A percentile compares a stretch with the other conserved stretches of the same genome.
Conservation (phyloP, 1,140 invertebrate species). For the Rhopalosiphum padi region DNA sequence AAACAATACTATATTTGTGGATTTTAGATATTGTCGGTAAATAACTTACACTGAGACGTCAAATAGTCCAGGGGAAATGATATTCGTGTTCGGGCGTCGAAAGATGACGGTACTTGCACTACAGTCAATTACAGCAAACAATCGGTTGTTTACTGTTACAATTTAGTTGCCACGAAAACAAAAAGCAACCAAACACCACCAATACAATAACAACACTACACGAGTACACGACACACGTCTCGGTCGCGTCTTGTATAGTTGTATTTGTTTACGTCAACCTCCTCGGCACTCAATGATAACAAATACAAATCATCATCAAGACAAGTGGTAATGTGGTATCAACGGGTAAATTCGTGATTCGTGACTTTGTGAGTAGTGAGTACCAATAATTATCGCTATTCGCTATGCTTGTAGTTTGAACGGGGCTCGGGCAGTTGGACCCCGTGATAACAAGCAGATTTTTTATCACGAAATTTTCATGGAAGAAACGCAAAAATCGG, state of each 20-base stretch:
- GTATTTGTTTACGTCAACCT: conserved; percentile 38
- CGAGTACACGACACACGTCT: too few relatives aligned
- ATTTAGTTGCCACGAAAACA: conserved; percentile 27
- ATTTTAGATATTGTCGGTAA: not conserved
- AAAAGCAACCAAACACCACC: not conserved
- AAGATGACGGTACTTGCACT: not conserved
- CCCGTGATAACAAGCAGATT: too few relatives aligned
- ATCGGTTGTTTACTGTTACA: not conserved
- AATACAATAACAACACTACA: not conserved
- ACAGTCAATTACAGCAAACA: not conserved
- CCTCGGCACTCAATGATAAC: not conserved
- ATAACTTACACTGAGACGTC: not conserved
- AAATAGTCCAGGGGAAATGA: not conserved
- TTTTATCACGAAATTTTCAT: too few relatives aligned
- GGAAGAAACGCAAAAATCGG: too few relatives aligned
- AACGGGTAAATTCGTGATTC: too few relatives aligned
- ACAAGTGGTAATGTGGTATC: too few relatives aligned
- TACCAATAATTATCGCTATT: too few relatives aligned
- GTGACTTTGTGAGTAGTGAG: too few relatives aligned
- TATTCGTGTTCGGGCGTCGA: not conserved
- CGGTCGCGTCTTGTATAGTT: not conserved
- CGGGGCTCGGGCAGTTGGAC: too few relatives aligned
- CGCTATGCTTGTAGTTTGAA: too few relatives aligned
- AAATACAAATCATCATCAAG: not conserved
- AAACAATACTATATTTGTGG: not conserved